phyloP scores from a whole-genome alignment of 1,140 invertebrate species.

The Drosophila nasuta region DNA sequence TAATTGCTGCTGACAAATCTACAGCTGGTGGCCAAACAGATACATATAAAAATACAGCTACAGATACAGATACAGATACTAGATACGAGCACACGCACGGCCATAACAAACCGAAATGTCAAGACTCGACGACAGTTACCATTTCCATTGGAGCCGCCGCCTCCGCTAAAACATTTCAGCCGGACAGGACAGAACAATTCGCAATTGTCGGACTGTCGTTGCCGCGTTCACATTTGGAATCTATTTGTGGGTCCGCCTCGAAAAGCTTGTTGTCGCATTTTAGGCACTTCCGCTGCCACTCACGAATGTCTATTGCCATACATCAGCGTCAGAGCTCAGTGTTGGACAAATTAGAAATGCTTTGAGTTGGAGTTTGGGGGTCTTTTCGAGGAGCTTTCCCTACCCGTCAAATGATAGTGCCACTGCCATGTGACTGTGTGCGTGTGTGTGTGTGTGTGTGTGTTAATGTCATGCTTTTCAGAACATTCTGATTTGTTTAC shows the following conservation, averaged over 20 bases:
- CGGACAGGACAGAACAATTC: constrained; percentile 25
- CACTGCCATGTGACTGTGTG: constrained; percentile 30
- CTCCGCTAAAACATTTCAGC: constrained; percentile 1
- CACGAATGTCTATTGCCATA: constrained; percentile 68
- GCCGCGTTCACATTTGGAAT: constrained; percentile 48
- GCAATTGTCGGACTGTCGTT: constrained; percentile 49
- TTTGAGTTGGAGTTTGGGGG: constrained; percentile 58
- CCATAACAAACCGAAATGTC: constrained; percentile 44
- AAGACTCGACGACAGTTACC: constrained; percentile 38
- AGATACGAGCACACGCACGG: constrained; percentile 17
- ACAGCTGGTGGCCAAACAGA: constrained; percentile 35
- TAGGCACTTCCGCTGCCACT: constrained; percentile 66
- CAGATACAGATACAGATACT: constrained; percentile 15
- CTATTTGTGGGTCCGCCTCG: constrained; percentile 54
- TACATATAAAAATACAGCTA: constrained; percentile 8
- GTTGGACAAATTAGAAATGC: constrained; percentile 70
- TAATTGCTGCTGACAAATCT: constrained; percentile 79
- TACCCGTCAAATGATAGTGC: constrained; percentile 20
- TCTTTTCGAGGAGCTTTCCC: constrained; percentile 7
- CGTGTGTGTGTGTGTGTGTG: constrained; percentile 24
- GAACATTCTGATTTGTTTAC: constrained; percentile 73
- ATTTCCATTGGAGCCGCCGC: neutral
- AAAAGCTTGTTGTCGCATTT: constrained; percentile 68
- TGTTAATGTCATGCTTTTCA: constrained; percentile 70
- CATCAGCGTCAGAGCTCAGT: constrained; percentile 64